phyloP scores from a whole-genome alignment of 1,140 invertebrate genomes.

The Dreissena rostriformis region DNA sequence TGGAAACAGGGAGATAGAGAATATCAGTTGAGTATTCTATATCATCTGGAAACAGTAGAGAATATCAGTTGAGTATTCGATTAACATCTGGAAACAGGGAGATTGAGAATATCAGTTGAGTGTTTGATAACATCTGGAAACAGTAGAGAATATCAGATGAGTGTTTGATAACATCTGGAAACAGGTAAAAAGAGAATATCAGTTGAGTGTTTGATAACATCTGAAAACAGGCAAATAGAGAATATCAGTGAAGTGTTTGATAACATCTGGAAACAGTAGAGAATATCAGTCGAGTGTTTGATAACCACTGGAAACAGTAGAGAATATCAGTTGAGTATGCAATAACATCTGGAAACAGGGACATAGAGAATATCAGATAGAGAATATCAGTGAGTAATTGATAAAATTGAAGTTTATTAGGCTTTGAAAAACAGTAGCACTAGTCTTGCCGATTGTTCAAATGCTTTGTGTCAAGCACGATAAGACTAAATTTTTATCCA shows the following conservation, averaged over 20 bases:
- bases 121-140: too few relatives aligned
- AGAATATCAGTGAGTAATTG: too few relatives aligned
- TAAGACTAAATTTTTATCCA: too few relatives aligned
- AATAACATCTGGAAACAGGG: too few relatives aligned
- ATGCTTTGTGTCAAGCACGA: too few relatives aligned
- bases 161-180: constrained; percentile 88
- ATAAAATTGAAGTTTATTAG: too few relatives aligned
- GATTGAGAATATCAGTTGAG: background rate
- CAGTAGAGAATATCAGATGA: too few relatives aligned
- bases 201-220: constrained; percentile 90
- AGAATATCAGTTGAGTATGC: background rate
- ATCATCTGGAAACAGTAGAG: background rate
- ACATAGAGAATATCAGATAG: too few relatives aligned
- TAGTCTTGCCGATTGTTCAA: background rate
- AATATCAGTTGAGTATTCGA: background rate
- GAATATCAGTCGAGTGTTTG: too few relatives aligned
- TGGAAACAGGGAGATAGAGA: constrained; percentile 64
- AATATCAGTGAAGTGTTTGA: background rate
- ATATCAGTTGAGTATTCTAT: background rate
- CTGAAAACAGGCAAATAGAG: constrained; percentile 76
- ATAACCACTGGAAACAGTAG: background rate
- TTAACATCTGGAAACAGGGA: background rate
- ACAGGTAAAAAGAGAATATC: constrained; percentile 82
- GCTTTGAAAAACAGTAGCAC: too few relatives aligned
- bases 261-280: too few relatives aligned